Evolutionary conservation across 2,888 invertebrate species (phyloP), one percentile per base, ranked within the genome.

Genomic region (Mythimna lalbum): DNA sequence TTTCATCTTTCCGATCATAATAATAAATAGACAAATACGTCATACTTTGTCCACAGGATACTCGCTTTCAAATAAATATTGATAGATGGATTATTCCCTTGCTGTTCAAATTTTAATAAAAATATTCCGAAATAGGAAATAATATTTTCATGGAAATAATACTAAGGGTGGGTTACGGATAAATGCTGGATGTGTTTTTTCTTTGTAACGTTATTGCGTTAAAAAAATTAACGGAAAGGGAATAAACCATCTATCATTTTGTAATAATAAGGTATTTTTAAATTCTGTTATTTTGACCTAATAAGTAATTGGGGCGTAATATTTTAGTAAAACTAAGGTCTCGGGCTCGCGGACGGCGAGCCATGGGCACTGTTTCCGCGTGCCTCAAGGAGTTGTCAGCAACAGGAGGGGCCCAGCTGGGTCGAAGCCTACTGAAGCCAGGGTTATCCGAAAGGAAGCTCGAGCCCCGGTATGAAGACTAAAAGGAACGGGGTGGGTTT

Each of bases 21-120:
- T n/a, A 49, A 49, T 49, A n/a, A 49, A 49, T 49, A 49, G 9
- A 49, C 47, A 49, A 49, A 49, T 19, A 49, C 19, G n/a, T 49
- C 47, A 49, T 49, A 49, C n/a, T 49, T 49, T 49, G 17, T 49
- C n/a, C 47, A 31, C 36, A 3, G 10, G 14, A 19, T 10, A 19
- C 23, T 53, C 4, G 14, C 2, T 69, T 39, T 1, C 2, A 69
- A 50, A 49, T 69, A 0, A 21, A 49, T 70, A 21, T 19, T 21
- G 21, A 55, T 47, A 1, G n/a, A 52, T 36, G 10, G 6, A 50
- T 67, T 39, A 33, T 14, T 55, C 53, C 47, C 47, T 10, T 71
- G 27, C 10, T 14, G 27, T 55, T 36, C 0, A 27, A 43, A 61
- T 65, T 14, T 49, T 12, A 39, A 10, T 39, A n/a, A n/a, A 14